Evolutionary conservation across 2,888 invertebrate genomes (phyloP), one percentile per base, ranked within the genome.

Genomic region (Ashinkailepas kermadecensis): DNA sequence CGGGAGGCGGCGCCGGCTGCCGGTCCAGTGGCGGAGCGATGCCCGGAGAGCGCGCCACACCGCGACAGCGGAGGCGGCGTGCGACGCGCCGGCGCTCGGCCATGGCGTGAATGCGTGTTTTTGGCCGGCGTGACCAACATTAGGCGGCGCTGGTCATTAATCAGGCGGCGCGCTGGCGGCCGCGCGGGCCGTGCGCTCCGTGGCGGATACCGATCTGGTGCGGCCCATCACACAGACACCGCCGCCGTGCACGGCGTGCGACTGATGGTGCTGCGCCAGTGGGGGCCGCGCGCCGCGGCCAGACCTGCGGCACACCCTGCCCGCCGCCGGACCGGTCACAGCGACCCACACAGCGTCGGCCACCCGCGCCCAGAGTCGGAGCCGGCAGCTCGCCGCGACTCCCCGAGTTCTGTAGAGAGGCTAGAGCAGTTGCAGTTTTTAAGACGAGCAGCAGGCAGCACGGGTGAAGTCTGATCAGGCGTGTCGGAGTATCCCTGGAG

Each of bases 101-200:
- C 65, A 65, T 23, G 23, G 74, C 74, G 74, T 39, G 70, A 70
- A 70, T 39, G 39, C 74, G 56, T 74, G 74, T 74, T 56, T 54
- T 74, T 23, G 74, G 54, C 56, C 74, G 56, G 54, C 15, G 13
- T 9, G 74, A 18, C 56, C 74, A 56, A 56, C 74, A 74, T 74
- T 74, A 74, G 25, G 21, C 21, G 15, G 74, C 74, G 21, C 23
- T 23, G 15, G 56, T 56, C 74, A 74, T 74, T 56, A 74, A 74
- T 74, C 74, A 74, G 74, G 74, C 7, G 18, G 39, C 70, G 74
- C 74, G 13, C 23, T 56, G 56, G 21, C 18, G 15, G 74, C 54
- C 74, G 56, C 0, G 6, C 21, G 56, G 54, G 11, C 56, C 39
- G 39, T 39, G 39, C 39, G 39, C 39, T 39, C 39, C 39, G 39